These are phyloP conservation scores for Anarhynchus alexandrinus DNA, from an alignment of 2,113 vertebrate genomes.

Conservation along the genomic window DNA sequence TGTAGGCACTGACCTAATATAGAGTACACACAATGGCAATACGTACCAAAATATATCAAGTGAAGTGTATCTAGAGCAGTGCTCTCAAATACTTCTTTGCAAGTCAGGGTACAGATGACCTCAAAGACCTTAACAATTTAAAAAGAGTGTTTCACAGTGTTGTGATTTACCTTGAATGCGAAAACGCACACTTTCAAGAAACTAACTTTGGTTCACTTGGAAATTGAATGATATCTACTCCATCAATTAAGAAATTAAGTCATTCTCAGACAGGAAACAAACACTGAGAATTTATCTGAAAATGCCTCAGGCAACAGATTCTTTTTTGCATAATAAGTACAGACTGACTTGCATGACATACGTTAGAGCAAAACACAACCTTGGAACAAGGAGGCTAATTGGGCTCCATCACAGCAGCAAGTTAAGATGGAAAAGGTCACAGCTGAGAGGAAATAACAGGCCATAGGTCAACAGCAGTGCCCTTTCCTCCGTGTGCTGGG, in stretches of 20 bases:
- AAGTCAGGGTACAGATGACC: background rate
- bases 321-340: background rate
- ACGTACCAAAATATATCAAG: background rate
- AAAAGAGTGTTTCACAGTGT: background rate
- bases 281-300: background rate
- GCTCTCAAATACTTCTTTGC: background rate
- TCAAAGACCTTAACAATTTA: background rate
- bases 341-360: background rate
- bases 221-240: background rate
- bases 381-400: background rate
- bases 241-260: background rate
- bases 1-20: background rate
- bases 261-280: background rate
- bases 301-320: background rate
- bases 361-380: background rate
- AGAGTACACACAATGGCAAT: background rate
- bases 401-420: background rate
- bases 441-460: background rate
- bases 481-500: rapidly evolving
- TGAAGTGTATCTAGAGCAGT: rapidly evolving
- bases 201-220: background rate
- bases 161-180: background rate
- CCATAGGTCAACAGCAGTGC: background rate
- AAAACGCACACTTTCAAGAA: background rate
- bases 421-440: background rate